Evolutionary conservation across 2,888 invertebrate species (phyloP).

Genomic region (Stenotaenia linearis): DNA sequence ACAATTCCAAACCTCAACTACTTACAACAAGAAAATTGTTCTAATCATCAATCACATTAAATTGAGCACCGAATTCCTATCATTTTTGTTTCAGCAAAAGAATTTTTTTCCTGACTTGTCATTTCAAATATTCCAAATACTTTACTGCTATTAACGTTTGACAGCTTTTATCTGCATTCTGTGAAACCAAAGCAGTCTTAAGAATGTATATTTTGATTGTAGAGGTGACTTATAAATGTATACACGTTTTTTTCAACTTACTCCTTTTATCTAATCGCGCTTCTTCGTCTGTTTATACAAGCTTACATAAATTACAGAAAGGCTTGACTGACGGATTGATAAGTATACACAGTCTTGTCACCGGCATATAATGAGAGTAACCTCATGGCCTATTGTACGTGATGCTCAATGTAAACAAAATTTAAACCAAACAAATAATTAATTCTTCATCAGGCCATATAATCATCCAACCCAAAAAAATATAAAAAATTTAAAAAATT

Average conservation of each 20-base stretch:
- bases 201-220: conserved; percentile 13
- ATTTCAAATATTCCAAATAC: conserved; percentile 1
- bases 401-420: background rate
- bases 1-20: background rate
- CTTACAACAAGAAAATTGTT: background rate
- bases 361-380: conserved; percentile 20
- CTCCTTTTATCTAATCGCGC: conserved; percentile 12
- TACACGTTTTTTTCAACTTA: background rate
- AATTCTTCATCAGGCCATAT: conserved; percentile 6
- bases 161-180: conserved; percentile 7
- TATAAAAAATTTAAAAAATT: background rate
- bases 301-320: conserved; percentile 16
- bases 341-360: conserved; percentile 20
- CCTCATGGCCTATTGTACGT: conserved; percentile 21
- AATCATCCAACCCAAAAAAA: background rate
- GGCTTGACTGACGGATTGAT: conserved; percentile 23
- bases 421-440: conserved; percentile 13
- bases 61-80: background rate
- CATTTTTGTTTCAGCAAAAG: conserved; percentile 8
- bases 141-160: background rate
- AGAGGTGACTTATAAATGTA: background rate
- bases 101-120: background rate
- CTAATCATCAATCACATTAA: background rate
- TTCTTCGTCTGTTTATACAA: conserved; percentile 11
- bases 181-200: background rate